These are phyloP conservation scores for Pseudorasbora parva DNA, from an alignment of 2,113 vertebrate genomes.

Conservation along the genomic window DNA sequence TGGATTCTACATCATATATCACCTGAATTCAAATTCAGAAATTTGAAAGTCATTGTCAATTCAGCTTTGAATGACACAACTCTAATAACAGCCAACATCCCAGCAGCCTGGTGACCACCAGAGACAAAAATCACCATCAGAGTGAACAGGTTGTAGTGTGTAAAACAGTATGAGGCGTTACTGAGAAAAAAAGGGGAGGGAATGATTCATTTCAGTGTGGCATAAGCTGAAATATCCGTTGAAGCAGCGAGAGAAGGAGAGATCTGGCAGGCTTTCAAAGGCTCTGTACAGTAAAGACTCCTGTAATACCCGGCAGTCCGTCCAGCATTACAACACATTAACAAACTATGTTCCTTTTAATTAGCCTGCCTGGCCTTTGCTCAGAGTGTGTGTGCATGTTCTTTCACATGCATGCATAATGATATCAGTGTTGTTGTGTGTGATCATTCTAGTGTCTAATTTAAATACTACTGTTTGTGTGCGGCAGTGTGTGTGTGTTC, in stretches of 20 bases:
- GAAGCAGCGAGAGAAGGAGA: background rate
- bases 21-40: background rate
- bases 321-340: conserved; percentile 43
- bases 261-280: conserved; percentile 21
- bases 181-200: background rate
- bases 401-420: conserved; percentile 34
- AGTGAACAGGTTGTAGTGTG: conserved; percentile 5
- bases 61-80: background rate
- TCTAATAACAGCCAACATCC: background rate
- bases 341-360: conserved; percentile 17
- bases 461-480: conserved; percentile 18
- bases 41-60: background rate
- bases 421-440: conserved; percentile 10
- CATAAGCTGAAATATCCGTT: conserved; percentile 2
- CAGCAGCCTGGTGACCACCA: background rate
- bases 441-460: conserved; percentile 32
- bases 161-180: background rate
- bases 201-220: conserved; percentile 20
- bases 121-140: background rate
- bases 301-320: background rate
- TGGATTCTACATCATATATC: background rate
- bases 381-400: conserved; percentile 37
- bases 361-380: conserved; percentile 6
- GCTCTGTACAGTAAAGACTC: background rate
- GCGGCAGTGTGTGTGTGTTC: conserved; percentile 17